These are phyloP conservation scores for Heterochromis multidens DNA, from an alignment of 2,113 vertebrate species.

Conservation along the genomic window DNA sequence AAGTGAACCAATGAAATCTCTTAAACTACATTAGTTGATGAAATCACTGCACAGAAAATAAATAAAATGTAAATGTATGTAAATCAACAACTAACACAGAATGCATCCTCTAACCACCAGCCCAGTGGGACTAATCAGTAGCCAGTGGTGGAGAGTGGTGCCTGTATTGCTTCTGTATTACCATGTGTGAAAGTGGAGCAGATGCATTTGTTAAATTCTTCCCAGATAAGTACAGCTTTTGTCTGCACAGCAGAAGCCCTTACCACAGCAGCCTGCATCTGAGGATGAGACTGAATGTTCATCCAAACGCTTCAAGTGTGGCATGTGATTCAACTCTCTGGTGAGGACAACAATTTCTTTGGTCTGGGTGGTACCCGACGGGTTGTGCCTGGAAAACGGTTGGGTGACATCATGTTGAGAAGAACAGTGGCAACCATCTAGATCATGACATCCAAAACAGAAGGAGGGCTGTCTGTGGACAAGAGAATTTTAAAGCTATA, in stretches of 20 bases:
- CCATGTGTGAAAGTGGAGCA: background rate
- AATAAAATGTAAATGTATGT: background rate
- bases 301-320: conserved; percentile 31
- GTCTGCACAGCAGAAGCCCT: background rate
- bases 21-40: background rate
- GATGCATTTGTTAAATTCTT: background rate
- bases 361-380: conserved; percentile 12
- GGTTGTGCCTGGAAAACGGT: conserved; percentile 42
- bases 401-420: conserved; percentile 51
- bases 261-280: conserved; percentile 45
- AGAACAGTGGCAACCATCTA: conserved; percentile 51
- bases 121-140: background rate
- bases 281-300: conserved; percentile 33
- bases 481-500: background rate
- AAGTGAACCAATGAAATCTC: background rate
- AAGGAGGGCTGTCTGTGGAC: conserved; percentile 33
- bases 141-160: background rate
- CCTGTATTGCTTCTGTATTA: background rate
- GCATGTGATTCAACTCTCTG: conserved; percentile 51
- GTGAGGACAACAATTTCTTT: conserved; percentile 65
- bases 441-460: conserved; percentile 28
- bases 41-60: background rate
- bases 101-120: background rate
- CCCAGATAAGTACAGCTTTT: background rate
- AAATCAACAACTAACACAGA: background rate